Evolutionary conservation across 2,888 invertebrate genomes (phyloP), one percentile per base, ranked within the genome.

Genomic region (Epinotia demarniana): DNA sequence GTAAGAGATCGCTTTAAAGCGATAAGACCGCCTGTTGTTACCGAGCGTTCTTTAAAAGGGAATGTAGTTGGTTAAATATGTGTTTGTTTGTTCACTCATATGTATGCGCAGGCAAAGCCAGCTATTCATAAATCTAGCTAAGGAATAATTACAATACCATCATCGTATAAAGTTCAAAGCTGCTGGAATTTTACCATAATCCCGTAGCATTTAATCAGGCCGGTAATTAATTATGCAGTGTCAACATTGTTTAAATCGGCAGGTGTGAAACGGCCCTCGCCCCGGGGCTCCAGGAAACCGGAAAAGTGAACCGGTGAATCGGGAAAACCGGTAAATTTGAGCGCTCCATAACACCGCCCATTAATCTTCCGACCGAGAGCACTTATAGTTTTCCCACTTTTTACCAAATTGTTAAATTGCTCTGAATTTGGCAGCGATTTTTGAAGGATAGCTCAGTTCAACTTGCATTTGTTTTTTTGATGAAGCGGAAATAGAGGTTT

Each of bases 291-390:
- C 68, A 63, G 64, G 18, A 75, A 46, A 58, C 57, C 53, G 64
- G 70, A 73, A 57, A 58, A 66, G n/a, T 46, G 46, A 60, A 66
- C 58, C 80, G 78, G 78, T 77, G 87, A 87, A 87, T 89, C 83
- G 87, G 85, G 85, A 86, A 87, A 84, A 82, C 81, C 83, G 85
- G 84, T 83, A 63, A 73, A 62, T 68, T 73, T 62, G 23, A 55
- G 23, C 61, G 49, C n/a, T 19, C 80, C 81, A 85, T 92, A 91
- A 91, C 90, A 89, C 89, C 83, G 78, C 79, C 83, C 88, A 91
- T 92, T 90, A 88, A 90, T 92, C 90, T 90, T 86, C 84, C 85
- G 84, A 85, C 87, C 85, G 86, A 81, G 55, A 57, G 16, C 68
- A 55, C 68, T 73, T 61, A 61, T 73, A 60, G 66, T 67, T 67